phyloP scores from a whole-genome alignment of 2,797 vertebrate genomes.

The Ataeniobius toweri region DNA sequence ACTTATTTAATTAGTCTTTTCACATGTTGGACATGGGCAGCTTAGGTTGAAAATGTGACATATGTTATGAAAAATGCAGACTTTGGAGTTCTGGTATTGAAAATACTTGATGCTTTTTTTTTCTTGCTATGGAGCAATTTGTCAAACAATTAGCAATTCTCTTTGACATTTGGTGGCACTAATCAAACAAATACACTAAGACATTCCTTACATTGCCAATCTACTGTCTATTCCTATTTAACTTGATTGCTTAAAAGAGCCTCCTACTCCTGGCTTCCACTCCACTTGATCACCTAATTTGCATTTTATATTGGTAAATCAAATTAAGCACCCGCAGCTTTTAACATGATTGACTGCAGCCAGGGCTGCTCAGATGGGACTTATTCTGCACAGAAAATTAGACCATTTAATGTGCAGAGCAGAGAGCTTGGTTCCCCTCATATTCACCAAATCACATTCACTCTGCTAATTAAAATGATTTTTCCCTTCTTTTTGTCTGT shows the following conservation, averaged over 20 bases:
- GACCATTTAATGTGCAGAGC: constrained; percentile 93
- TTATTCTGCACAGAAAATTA: constrained; percentile 96
- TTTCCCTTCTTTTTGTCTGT: constrained; percentile 76
- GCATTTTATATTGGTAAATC: constrained; percentile 99
- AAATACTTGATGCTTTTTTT: constrained; percentile 86
- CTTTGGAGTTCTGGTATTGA: constrained; percentile 70
- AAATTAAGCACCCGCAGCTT: constrained; percentile 99
- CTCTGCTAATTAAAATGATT: constrained; percentile 99
- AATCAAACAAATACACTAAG: constrained; percentile 99
- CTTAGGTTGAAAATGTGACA: constrained; percentile 86
- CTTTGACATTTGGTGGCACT: constrained; percentile 96
- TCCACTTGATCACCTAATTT: constrained; percentile 99
- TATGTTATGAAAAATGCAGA: constrained; percentile 67
- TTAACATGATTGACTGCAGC: constrained; percentile 99
- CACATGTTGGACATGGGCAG: constrained; percentile 92
- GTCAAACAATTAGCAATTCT: constrained; percentile 92
- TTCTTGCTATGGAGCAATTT: constrained; percentile 91
- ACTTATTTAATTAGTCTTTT: constrained; percentile 99
- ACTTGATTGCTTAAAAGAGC: constrained; percentile 98
- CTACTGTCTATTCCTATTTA: constrained; percentile 96
- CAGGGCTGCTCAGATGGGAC: constrained; percentile 96
- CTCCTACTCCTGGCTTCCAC: constrained; percentile 90
- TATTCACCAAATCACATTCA: constrained; percentile 95
- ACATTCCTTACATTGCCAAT: constrained; percentile 95
- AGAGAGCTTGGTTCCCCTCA: constrained; percentile 83